A percentile compares a stretch with the other conserved stretches of the same genome.
These are phyloP conservation scores for Eulimnadia texana DNA, from an alignment of 1,140 invertebrate genomes.

Conservation along the genomic window DNA sequence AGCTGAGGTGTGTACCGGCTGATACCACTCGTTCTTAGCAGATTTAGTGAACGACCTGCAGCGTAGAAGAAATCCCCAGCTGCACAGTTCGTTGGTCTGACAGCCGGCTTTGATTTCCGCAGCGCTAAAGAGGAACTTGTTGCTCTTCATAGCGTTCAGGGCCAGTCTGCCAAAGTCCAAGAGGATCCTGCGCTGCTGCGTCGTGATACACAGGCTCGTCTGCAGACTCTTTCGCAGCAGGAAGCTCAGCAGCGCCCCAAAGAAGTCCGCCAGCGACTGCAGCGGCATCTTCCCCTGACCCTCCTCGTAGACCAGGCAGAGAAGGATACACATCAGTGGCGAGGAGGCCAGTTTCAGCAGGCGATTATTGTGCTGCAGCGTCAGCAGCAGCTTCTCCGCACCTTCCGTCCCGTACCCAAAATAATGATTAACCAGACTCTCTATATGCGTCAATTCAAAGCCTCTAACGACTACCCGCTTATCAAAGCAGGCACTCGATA, in stretches of 20 bases:
- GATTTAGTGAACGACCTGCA: constrained; percentile 21
- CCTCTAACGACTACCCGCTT: constrained; percentile 34
- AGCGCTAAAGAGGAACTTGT: constrained; percentile 32
- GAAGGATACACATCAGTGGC: constrained; percentile 38
- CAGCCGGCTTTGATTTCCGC: constrained; percentile 29
- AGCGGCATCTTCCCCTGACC: constrained; percentile 22
- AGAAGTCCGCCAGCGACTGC: constrained; percentile 21
- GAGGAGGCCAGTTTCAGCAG: constrained; percentile 32
- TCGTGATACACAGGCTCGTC: constrained; percentile 28
- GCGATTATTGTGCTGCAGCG: constrained; percentile 15
- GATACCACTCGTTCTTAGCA: constrained; percentile 27
- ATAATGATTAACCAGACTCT: constrained; percentile 32
- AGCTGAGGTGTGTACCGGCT: constrained; percentile 35
- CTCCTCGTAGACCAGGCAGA: constrained; percentile 35
- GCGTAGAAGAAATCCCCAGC: constrained; percentile 20
- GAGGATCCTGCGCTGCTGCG: constrained; percentile 33
- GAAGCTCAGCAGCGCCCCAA: constrained; percentile 18
- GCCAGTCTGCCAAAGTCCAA: constrained; percentile 36
- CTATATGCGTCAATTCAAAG: constrained; percentile 37
- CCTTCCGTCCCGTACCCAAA: constrained; percentile 29
- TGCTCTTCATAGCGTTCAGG: constrained; percentile 31
- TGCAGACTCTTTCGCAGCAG: constrained; percentile 22
- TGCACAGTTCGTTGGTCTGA: constrained; percentile 10
- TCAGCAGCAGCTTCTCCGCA: constrained; percentile 17
- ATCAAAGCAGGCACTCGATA: constrained; percentile 28